phyloP scores from a whole-genome alignment of 30 jellyfish, hydroid and myxozoan genomes.

The Sanderia malayensis region DNA sequence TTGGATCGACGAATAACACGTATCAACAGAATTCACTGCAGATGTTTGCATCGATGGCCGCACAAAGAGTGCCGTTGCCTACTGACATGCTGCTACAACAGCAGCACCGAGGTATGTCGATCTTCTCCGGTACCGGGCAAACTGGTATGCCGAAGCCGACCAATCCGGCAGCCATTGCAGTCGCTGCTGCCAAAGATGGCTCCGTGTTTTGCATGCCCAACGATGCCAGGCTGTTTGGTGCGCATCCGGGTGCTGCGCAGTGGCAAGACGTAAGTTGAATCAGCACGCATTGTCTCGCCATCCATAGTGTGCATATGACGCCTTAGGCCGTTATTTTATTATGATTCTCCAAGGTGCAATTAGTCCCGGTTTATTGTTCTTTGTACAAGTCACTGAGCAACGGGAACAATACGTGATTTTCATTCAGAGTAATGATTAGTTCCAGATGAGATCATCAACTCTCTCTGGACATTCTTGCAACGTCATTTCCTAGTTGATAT shows the following conservation, averaged over 20 bases:
- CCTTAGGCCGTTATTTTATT: too few species aligned
- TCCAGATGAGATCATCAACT: too few species aligned
- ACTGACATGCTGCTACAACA: constrained; percentile 61
- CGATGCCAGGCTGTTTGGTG: constrained; percentile 76
- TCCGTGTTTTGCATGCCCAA: constrained; percentile 62
- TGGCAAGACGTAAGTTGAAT: constrained; percentile 84
- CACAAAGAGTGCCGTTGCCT: constrained; percentile 58
- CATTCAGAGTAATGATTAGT: too few species aligned
- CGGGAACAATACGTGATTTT: too few species aligned
- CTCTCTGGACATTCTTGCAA: too few species aligned
- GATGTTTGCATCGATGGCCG: constrained; percentile 73
- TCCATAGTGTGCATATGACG: too few species aligned
- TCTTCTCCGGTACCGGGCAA: constrained; percentile 38
- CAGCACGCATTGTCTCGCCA: too few species aligned
- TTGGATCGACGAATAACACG: constrained; percentile 41
- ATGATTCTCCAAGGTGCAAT: too few species aligned
- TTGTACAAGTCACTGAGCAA: too few species aligned
- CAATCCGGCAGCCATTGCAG: constrained; percentile 97
- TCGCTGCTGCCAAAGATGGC: constrained; percentile 95
- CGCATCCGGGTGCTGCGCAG: constrained; percentile 92
- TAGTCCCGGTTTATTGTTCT: too few species aligned
- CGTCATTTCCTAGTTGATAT: too few species aligned
- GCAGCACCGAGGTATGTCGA: constrained; percentile 55
- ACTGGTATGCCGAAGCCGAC: constrained; percentile 61
- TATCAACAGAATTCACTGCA: constrained; percentile 65